These are phyloP conservation scores for Abramis brama DNA, from an alignment of 2,113 vertebrate species.

Conservation along the genomic window DNA sequence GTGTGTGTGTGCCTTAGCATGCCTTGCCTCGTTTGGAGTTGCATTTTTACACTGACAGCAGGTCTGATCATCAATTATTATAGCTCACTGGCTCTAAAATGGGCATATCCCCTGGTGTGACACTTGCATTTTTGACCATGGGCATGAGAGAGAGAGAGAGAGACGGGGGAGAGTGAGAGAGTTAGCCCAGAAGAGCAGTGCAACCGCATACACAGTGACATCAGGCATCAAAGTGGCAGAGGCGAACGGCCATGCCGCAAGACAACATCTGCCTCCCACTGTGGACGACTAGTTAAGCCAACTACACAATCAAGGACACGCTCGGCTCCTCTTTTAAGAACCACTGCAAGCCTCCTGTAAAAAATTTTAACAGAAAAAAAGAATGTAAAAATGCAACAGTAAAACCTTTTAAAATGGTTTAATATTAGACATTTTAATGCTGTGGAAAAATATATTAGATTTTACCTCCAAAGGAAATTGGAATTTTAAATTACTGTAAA, in stretches of 20 bases:
- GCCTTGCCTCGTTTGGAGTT: constrained; percentile 65
- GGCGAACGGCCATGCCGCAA: constrained; percentile 71
- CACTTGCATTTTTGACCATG: constrained; percentile 49
- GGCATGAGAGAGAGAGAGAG: constrained; percentile 33
- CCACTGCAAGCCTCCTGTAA: constrained; percentile 51
- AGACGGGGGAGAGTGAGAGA: constrained; percentile 18
- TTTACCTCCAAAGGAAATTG: neutral
- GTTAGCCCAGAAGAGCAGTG: constrained; percentile 52
- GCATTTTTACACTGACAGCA: constrained; percentile 76
- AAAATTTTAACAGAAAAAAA: neutral
- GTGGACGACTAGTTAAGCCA: constrained; percentile 73
- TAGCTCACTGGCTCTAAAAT: constrained; percentile 78
- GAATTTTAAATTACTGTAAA: neutral
- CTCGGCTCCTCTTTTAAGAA: neutral
- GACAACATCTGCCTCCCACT: constrained; percentile 78
- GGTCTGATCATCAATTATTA: constrained; percentile 84
- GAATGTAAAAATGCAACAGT: neutral
- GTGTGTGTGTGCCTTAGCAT: neutral
- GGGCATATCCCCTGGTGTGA: constrained; percentile 49
- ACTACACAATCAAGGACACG: constrained; percentile 73
- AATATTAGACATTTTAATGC: neutral
- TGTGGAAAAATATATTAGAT: neutral
- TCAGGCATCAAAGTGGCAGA: constrained; percentile 63
- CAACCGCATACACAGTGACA: constrained; percentile 74
- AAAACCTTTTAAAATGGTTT: neutral